These are phyloP conservation scores for Pseudeuparius sepicola DNA, from an alignment of 2,888 invertebrate species.

Conservation along the genomic window DNA sequence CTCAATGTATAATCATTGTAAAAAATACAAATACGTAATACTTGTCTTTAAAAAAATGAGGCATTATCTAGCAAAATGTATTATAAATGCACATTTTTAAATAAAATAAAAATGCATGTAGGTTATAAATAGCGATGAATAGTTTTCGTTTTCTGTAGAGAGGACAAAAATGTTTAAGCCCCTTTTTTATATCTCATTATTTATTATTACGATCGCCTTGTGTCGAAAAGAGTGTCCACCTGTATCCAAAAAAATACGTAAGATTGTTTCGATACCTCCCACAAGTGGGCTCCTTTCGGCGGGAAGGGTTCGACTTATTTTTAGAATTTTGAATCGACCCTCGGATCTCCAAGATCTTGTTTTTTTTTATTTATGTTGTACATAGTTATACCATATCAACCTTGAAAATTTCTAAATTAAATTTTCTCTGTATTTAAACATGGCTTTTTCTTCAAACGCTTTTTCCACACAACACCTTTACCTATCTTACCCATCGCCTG, in stretches of 20 bases:
- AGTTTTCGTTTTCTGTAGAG: slow-evolving; percentile 34
- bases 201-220: too few species aligned
- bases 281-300: too few species aligned
- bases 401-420: slow-evolving; percentile 71
- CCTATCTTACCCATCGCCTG: too few species aligned
- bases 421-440: slow-evolving; percentile 45
- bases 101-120: slow-evolving; percentile 36
- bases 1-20: slow-evolving; percentile 38
- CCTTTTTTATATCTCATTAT: too few species aligned
- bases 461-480: too few species aligned
- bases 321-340: too few species aligned
- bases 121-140: slow-evolving; percentile 30
- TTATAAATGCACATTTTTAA: slow-evolving; percentile 39
- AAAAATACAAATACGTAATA: slow-evolving; percentile 37
- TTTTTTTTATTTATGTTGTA: slow-evolving; percentile 41
- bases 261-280: too few species aligned
- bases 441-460: slow-evolving; percentile 25
- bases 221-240: too few species aligned
- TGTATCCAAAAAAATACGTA: too few species aligned
- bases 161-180: too few species aligned
- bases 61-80: slow-evolving; percentile 33
- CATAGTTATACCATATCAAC: slow-evolving; percentile 61
- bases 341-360: slow-evolving; percentile 32
- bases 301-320: too few species aligned
- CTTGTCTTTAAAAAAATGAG: slow-evolving; percentile 28